phyloP scores from a whole-genome alignment of 2,113 vertebrate species.

The Catharus bicknelli region DNA sequence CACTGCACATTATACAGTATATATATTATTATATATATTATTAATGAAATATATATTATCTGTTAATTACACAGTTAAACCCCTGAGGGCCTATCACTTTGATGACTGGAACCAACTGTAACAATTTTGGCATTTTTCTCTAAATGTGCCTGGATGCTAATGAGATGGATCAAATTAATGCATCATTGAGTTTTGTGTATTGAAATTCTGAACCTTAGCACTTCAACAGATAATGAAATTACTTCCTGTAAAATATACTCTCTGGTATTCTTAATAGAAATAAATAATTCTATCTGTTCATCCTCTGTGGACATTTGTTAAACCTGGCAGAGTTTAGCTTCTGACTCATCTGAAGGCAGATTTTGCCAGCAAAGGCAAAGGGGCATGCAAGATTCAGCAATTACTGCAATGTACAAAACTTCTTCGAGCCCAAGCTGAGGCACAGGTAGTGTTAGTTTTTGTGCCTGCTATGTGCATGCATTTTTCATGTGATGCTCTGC shows the following conservation, averaged over 20 bases:
- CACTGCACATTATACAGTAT: neutral
- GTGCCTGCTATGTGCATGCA: neutral
- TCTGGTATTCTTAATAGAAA: slow-evolving; percentile 47
- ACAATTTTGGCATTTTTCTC: slow-evolving; percentile 16
- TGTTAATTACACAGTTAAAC: neutral
- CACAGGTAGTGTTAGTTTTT: neutral
- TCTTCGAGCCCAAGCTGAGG: neutral
- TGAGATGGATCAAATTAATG: slow-evolving; percentile 47
- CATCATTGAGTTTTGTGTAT: slow-evolving; percentile 20
- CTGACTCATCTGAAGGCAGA: slow-evolving; percentile 33
- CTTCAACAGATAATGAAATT: slow-evolving; percentile 48
- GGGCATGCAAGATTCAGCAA: neutral
- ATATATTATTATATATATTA: neutral
- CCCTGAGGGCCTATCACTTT: neutral
- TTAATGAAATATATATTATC: neutral
- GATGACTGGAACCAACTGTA: neutral
- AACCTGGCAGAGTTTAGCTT: slow-evolving; percentile 12
- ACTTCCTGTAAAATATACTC: slow-evolving; percentile 38
- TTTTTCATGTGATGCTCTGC: neutral
- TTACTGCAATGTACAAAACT: neutral
- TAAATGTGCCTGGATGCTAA: slow-evolving; percentile 17
- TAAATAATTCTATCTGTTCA: slow-evolving; percentile 39
- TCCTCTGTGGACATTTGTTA: slow-evolving; percentile 32
- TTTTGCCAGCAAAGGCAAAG: slow-evolving; percentile 26
- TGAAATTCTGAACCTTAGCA: slow-evolving; percentile 35